phyloP scores from a whole-genome alignment of 2,888 invertebrate genomes.

The Phragmatobia fuliginosa region DNA sequence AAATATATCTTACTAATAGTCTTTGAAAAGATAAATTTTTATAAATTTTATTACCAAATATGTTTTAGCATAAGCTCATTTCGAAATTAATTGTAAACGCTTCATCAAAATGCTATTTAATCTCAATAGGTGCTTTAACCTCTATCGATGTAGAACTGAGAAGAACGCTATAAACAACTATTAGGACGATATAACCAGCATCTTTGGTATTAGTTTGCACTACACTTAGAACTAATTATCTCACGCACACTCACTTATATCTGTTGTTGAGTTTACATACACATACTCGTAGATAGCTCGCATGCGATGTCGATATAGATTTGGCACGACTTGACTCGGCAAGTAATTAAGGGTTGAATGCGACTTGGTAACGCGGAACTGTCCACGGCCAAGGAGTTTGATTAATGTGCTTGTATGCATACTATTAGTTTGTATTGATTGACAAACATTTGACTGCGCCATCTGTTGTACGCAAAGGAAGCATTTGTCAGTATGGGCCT shows the following conservation, averaged over 20 bases:
- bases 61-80: too few relatives aligned
- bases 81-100: too few relatives aligned
- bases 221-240: background rate
- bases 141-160: background rate
- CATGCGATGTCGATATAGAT: conserved; percentile 5
- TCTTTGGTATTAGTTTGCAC: background rate
- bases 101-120: too few relatives aligned
- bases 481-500: too few relatives aligned
- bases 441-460: background rate
- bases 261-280: background rate
- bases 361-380: conserved; percentile 26
- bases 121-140: background rate
- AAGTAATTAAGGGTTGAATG: conserved; percentile 37
- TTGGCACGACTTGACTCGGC: conserved; percentile 41
- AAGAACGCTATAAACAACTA: background rate
- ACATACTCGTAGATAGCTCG: background rate
- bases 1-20: too few relatives aligned
- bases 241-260: background rate
- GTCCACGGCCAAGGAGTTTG: conserved; percentile 31
- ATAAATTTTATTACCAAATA: too few relatives aligned
- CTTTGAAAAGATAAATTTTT: too few relatives aligned
- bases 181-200: background rate
- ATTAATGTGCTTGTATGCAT: conserved; percentile 17
- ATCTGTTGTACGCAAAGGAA: background rate
- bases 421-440: conserved; percentile 9